Evolutionary conservation across 2,888 invertebrate genomes (phyloP), one percentile per base, ranked within the genome.

Genomic region (Gerosis bhagava): DNA sequence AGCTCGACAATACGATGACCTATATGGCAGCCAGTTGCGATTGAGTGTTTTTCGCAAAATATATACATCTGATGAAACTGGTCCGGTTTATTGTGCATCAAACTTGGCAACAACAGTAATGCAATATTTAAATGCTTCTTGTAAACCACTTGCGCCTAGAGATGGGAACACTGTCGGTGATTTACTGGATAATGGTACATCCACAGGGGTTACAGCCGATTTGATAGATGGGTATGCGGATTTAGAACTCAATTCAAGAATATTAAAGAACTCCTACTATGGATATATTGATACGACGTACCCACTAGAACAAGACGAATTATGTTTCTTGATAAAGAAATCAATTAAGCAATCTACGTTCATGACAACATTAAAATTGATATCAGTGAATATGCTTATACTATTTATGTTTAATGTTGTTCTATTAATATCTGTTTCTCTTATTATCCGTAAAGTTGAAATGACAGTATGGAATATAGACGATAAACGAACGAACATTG

Each of bases 291-390:
- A 92, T 46, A 78, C 79, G 1, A 90, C 91, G 0, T 81, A 89
- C 37, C 90, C 90, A 2, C 70, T 90, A 4, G 71, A 63, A 6
- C 88, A 91, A 50, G 91, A 92, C 50, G 88, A 89, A 57, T 57
- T 92, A 6, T 91, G 92, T 60, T 90, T 91, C 39, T 54, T 92
- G 16, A 77, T 91, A 4, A 89, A 89, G 44, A 90, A 90, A 54
- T 78, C 90, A 0, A 66, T 67, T 6, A 70, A 69, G n/a, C 86
- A 90, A 45, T 82, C 90, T 0, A 75, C 87, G 1, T 90, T 91
- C 56, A 82, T 76, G 57, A 82, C 83, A 5, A 73, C 75, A 2
- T 56, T 83, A 21, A 70, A 76, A 44, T 53, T 83, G 29, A 79
- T 89, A 63, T 74, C 79, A 7, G 53, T 62, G n/a, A 50, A 71